These are phyloP conservation scores for Ceratina australensis DNA, from an alignment of 1,140 invertebrate species.

Conservation along the genomic window DNA sequence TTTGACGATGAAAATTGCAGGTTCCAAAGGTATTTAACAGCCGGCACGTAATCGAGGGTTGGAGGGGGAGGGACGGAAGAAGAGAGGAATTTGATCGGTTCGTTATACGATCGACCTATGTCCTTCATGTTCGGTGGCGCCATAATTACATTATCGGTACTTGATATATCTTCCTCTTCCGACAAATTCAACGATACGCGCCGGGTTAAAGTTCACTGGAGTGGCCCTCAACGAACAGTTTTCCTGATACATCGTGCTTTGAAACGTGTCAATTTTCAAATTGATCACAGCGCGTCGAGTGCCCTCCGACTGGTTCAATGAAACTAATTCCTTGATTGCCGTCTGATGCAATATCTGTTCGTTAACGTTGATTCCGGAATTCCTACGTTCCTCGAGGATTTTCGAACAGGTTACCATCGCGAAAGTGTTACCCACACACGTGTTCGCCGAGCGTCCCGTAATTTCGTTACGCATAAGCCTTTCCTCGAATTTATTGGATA, in stretches of 20 bases:
- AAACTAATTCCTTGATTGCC: conserved; percentile 66
- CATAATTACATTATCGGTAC: conserved; percentile 61
- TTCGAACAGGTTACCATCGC: conserved; percentile 34
- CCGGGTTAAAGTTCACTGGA: not conserved
- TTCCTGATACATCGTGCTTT: conserved; percentile 38
- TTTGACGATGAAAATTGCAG: not conserved
- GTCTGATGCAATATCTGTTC: conserved; percentile 62
- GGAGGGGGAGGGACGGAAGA: not conserved
- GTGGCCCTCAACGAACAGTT: conserved; percentile 14
- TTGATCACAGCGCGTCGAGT: conserved; percentile 45
- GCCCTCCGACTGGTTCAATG: conserved; percentile 53
- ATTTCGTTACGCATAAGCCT: conserved; percentile 32
- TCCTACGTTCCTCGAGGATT: conserved; percentile 45
- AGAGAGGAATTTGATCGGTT: conserved; percentile 15
- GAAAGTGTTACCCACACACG: conserved; percentile 32
- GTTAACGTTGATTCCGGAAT: conserved; percentile 60
- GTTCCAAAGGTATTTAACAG: conserved; percentile 18
- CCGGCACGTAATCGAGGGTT: conserved; percentile 2
- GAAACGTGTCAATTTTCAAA: conserved; percentile 62
- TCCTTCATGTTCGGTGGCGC: conserved; percentile 25
- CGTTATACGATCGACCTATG: conserved; percentile 12
- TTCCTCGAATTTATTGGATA: not conserved
- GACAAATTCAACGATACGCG: conserved; percentile 29
- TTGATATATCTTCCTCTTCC: conserved; percentile 52
- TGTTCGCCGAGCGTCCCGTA: conserved; percentile 44